Evolutionary conservation across 1,140 invertebrate species (phyloP).

Genomic region (Hirudo medicinalis): DNA sequence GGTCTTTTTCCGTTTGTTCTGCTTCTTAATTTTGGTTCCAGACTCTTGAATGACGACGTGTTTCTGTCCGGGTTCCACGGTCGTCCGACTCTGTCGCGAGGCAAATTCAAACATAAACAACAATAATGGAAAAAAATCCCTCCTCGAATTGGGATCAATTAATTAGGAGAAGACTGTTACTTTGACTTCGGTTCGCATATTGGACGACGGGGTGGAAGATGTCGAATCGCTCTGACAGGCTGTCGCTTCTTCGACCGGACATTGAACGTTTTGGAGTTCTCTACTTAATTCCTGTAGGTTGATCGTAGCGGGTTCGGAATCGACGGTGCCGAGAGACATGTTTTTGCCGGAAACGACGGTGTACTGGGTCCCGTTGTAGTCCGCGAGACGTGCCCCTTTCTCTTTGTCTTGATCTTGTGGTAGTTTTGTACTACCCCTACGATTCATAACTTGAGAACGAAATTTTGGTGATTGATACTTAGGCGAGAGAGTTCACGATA

Average conservation of each 20-base stretch:
- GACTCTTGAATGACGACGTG: slow-evolving; percentile 7
- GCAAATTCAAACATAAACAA: background rate
- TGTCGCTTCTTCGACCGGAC: background rate
- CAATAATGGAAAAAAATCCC: too few relatives aligned
- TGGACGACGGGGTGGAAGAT: background rate
- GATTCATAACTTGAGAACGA: too few relatives aligned
- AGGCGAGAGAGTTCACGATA: too few relatives aligned
- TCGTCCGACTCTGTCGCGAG: too few relatives aligned
- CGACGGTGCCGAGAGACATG: background rate
- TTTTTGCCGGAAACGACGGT: background rate
- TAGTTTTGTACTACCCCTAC: too few relatives aligned
- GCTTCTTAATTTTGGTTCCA: background rate
- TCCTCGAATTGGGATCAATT: background rate
- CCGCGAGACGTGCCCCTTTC: background rate
- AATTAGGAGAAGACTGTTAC: background rate
- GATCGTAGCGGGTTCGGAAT: background rate
- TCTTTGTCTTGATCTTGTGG: background rate
- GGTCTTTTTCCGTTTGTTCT: slow-evolving; percentile 16
- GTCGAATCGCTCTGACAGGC: background rate
- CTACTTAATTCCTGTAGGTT: slow-evolving; percentile 1
- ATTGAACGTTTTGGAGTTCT: background rate
- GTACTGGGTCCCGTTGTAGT: background rate
- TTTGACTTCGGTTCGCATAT: background rate
- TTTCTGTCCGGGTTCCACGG: background rate
- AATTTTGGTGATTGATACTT: too few relatives aligned